phyloP scores from a whole-genome alignment of 1,140 invertebrate genomes.

The Drosophila willistoni region DNA sequence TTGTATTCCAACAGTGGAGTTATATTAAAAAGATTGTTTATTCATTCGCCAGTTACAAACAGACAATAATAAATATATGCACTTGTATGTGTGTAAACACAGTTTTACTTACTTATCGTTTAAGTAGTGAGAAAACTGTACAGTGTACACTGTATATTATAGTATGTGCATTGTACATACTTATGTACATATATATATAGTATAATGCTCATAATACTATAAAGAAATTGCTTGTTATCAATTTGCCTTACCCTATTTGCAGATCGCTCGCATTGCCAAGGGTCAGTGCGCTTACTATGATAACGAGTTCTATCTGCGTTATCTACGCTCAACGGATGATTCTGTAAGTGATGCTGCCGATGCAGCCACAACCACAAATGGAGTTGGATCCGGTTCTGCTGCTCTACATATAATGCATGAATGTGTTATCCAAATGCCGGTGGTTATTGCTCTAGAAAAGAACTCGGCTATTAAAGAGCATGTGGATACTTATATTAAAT shows the following conservation, averaged over 20 bases:
- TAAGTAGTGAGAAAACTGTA: constrained; percentile 1
- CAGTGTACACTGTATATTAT: neutral
- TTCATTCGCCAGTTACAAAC: neutral
- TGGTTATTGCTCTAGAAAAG: constrained; percentile 91
- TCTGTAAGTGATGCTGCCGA: constrained; percentile 69
- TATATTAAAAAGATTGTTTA: neutral
- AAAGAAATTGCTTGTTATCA: constrained; percentile 5
- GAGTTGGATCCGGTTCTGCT: constrained; percentile 76
- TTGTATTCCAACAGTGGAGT: neutral
- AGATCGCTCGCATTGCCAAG: constrained; percentile 85
- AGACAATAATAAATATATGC: no score
- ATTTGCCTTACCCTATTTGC: neutral
- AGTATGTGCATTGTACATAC: neutral
- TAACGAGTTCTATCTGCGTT: constrained; percentile 89
- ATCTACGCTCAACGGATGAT: constrained; percentile 86
- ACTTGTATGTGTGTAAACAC: no score
- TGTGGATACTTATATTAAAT: constrained; percentile 87
- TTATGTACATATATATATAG: neutral
- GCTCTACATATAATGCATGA: constrained; percentile 91
- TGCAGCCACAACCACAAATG: neutral
- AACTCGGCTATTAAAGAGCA: constrained; percentile 90
- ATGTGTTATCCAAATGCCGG: constrained; percentile 91
- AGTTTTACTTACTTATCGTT: neutral
- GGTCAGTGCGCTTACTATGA: constrained; percentile 91
- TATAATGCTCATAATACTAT: neutral